These are phyloP conservation scores for Mesocentrotus franciscanus DNA, from an alignment of 53 echinoderm and acorn worm genomes.

Conservation along the genomic window DNA sequence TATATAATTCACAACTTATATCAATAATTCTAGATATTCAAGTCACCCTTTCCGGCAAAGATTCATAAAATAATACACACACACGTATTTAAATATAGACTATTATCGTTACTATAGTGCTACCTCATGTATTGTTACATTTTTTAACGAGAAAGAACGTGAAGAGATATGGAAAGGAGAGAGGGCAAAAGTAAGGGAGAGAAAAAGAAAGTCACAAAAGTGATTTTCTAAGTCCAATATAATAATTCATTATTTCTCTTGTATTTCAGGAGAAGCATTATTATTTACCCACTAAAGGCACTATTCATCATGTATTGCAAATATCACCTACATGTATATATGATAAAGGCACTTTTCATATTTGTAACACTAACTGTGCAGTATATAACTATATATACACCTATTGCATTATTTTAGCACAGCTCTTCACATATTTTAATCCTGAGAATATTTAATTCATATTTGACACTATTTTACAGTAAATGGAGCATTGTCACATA, in stretches of 20 bases:
- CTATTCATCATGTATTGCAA: background rate
- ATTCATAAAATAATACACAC: background rate
- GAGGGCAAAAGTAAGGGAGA: background rate
- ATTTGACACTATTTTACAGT: background rate
- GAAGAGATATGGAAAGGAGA: background rate
- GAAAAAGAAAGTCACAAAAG: background rate
- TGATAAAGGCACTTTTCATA: background rate
- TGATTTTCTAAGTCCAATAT: background rate
- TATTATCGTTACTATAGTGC: background rate
- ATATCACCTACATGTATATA: too few relatives aligned
- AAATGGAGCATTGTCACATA: background rate
- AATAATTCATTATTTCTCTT: background rate
- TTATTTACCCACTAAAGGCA: background rate
- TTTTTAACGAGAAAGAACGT: background rate
- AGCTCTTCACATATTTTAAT: background rate
- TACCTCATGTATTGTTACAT: too few relatives aligned
- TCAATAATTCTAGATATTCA: background rate
- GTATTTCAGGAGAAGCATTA: background rate
- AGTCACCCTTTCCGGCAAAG: background rate
- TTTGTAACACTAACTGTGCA: background rate
- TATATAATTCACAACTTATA: background rate
- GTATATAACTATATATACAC: background rate
- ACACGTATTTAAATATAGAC: background rate
- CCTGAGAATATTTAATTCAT: too few relatives aligned
- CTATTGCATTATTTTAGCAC: constrained; percentile 13